phyloP scores from a whole-genome alignment of 1,140 invertebrate species.

The Psix sp. region DNA sequence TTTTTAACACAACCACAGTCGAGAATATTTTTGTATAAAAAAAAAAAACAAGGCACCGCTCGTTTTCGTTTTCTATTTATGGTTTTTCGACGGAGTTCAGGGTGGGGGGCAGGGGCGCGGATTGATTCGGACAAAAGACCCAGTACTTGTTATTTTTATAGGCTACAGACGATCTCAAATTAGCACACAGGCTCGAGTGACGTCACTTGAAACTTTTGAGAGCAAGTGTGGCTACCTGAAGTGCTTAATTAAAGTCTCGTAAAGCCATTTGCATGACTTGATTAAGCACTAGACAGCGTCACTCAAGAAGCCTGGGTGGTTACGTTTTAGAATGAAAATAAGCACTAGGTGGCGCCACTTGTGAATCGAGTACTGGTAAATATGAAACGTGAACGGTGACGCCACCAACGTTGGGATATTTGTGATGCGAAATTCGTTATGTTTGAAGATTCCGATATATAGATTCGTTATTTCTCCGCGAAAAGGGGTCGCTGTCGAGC shows the following conservation, averaged over 20 bases:
- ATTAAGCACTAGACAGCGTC: no score
- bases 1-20: constrained; percentile 65
- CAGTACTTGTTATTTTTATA: constrained; percentile 58
- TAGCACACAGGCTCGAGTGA: constrained; percentile 29
- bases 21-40: constrained; percentile 65
- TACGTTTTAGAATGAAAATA: no score
- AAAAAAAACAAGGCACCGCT: constrained; percentile 32
- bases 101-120: no score
- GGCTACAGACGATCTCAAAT: constrained; percentile 45
- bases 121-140: no score
- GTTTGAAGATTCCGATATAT: constrained; percentile 55
- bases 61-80: background rate
- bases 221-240: no score
- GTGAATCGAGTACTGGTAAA: no score
- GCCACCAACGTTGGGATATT: background rate
- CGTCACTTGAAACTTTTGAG: constrained; percentile 1
- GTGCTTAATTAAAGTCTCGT: no score
- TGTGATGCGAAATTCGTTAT: constrained; percentile 40
- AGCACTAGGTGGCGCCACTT: background rate
- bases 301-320: no score
- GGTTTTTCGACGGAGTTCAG: no score
- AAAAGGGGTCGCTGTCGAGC: no score
- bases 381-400: no score
- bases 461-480: constrained; percentile 41
- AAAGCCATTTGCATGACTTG: no score